Evolutionary conservation across 2,888 invertebrate genomes (phyloP), one percentile per base, ranked within the genome.

Genomic region (Pseudococcus viburni): DNA sequence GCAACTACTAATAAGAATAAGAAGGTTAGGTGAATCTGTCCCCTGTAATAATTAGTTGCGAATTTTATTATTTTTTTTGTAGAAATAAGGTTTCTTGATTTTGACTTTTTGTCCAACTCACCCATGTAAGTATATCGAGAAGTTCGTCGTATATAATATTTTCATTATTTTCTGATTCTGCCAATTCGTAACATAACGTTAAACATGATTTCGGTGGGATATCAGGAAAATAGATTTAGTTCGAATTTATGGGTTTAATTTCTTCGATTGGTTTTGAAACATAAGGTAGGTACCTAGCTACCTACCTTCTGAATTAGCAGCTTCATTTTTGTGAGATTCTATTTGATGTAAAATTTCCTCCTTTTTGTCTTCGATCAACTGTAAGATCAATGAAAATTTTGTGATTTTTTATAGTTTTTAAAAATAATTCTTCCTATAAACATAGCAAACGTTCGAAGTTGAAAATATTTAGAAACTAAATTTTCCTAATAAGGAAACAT

Each of bases 41-140:
- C 51, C 51, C 51, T 51, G 17, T 51, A 51, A 51, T 17, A 51
- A 33, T 33, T 33, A 33, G 1, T 33, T 3, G 1, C 3, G 26
- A 33, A 33, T 33, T 33, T 33, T n/a, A n/a, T n/a, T n/a, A n/a
- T 11, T 7, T 83, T 84, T 19, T 84, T 80, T 15, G 46, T 46
- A 12, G 46, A 6, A 46, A 46, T 46, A 46, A 46, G 3, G 26
- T 33, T 46, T 5, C 46, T 46, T 46, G 9, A 46, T 12, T 46
- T 11, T 12, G 12, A 46, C 46, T 11, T 46, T 1, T 12, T 46
- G 46, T 33, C 8, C 9, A 51, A 89, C 89, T 88, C 88, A 90
- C 89, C 12, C 88, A 89, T 9, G 88, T 77, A 87, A 90, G 83
- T 89, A 90, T 89, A 0, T 89, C 89, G 17, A 89, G 80, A 0